Evolutionary conservation across 1,140 invertebrate genomes (phyloP), one percentile per base, ranked within the genome.

Genomic region (Drosophila serrata): DNA sequence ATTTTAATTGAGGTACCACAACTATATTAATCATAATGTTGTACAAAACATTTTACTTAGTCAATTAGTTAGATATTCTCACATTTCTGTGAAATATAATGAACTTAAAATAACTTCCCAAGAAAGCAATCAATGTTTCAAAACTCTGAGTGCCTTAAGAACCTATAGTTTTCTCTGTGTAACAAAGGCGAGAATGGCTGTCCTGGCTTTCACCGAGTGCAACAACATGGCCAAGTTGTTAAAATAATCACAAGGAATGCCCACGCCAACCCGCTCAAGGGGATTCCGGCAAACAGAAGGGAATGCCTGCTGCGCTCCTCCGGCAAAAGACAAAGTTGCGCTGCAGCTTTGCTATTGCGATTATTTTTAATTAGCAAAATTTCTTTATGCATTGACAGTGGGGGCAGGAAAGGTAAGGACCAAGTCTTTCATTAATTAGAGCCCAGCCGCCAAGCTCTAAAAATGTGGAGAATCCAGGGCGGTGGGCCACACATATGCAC

Each of bases 311-410:
- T 59, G 17, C 62, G 12, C 49, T 53, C 45, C 53, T 53, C 40
- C 33, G 46, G 43, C 63, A 42, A 45, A 45, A 46, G 59, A 40
- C 60, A 82, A 84, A 75, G 59, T 59, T 79, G 58, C 31, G 62
- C 40, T 56, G 43, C 45, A 75, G 48, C 59, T 37, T 57, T 64
- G 29, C 51, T 63, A 68, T 56, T 82, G 79, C 72, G 75, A 56
- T 82, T 82, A 73, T 77, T 84, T 87, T 87, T 87, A 87, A 87
- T 87, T 87, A 88, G 85, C 64, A 80, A 84, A 77, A 87, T 81
- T 88, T 75, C 76, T 84, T 87, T 87, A 75, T 87, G 67, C 79
- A 82, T 79, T 63, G 69, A 82, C 82, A 86, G 75, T n/a, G 75
- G 70, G 60, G 33, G 8, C 61, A 49, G 60, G 53, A 76, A 75